Evolutionary conservation across 2,797 vertebrate species (phyloP), one percentile per base, ranked within the genome.

Genomic region (Arctocebus calabarensis): DNA sequence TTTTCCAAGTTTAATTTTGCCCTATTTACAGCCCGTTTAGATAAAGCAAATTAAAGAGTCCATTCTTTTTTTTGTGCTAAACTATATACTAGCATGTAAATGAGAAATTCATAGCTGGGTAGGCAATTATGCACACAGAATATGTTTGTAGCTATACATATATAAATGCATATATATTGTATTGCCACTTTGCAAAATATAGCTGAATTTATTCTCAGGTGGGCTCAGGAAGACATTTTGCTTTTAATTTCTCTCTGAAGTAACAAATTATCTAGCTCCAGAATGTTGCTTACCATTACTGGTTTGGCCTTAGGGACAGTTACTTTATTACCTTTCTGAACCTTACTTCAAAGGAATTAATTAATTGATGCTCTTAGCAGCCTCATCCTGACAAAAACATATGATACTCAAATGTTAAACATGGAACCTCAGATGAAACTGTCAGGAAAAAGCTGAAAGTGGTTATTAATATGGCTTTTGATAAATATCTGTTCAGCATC

Each of bases 401-500:
- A 99, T 98, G 99, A 99, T 98, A 98, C 98, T 98, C 98, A 99
- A 99, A 99, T 98, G 99, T 99, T 99, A 99, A 99, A 99, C 98
- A 98, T 98, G 98, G 98, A 98, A 98, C 98, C 98, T 98, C 98
- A 98, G 99, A 99, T 99, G 99, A 99, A 99, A 98, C 98, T 99
- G 99, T 99, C 99, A 99, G 97, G 98, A 98, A 98, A 98, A 98
- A 97, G 98, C 98, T 98, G 98, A 98, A 98, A 98, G 98, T 98
- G 98, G 98, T 99, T 99, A 99, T 99, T 99, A 99, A 99, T 99
- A 99, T 98, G 98, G 98, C 98, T 98, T 98, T 98, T 99, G 99
- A 99, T 99, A 99, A 99, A 99, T 99, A 99, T 99, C 99, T 98
- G 98, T 95, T 98, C 97, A 98, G 98, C 98, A 98, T 99, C 99